phyloP scores from a whole-genome alignment of 2,797 vertebrate species.

The Setipinna tenuifilis region DNA sequence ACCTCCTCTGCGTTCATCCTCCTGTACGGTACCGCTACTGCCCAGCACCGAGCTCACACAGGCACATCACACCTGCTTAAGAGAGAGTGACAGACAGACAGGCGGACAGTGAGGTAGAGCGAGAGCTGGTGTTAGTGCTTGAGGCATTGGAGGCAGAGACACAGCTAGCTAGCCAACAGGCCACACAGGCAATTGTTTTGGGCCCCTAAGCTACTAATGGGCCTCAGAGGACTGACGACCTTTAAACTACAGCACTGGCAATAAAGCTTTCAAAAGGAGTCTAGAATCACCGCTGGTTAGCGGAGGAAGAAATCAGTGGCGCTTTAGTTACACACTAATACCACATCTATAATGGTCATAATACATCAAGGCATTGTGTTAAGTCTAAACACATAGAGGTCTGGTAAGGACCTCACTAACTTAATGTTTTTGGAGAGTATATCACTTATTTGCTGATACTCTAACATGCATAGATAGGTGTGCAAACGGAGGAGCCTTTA shows the following conservation, averaged over 20 bases:
- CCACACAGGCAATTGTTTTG: too few relatives aligned
- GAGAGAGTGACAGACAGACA: background rate
- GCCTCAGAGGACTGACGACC: too few relatives aligned
- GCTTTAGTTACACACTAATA: background rate
- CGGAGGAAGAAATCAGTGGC: background rate
- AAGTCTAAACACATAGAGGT: background rate
- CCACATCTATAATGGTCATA: background rate
- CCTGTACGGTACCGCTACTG: constrained; percentile 79
- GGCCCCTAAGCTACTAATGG: too few relatives aligned
- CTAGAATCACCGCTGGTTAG: background rate
- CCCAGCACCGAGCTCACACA: constrained; percentile 77
- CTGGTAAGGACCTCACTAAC: background rate
- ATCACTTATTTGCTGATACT: background rate
- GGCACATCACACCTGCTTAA: constrained; percentile 78
- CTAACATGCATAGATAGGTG: background rate
- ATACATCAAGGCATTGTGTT: background rate
- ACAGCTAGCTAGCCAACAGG: too few relatives aligned
- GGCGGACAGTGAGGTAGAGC: background rate
- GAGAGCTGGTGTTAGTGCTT: too few relatives aligned
- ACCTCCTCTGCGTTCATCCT: constrained; percentile 99
- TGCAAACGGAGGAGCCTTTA: background rate
- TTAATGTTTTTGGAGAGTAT: background rate
- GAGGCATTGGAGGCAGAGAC: too few relatives aligned
- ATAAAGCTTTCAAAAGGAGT: too few relatives aligned
- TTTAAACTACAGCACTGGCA: too few relatives aligned